Percentiles rank a stretch among this genome's conserved stretches.
These are phyloP conservation scores for Prietella phreatophila DNA, from an alignment of 2,113 vertebrate species.

Conservation along the genomic window DNA sequence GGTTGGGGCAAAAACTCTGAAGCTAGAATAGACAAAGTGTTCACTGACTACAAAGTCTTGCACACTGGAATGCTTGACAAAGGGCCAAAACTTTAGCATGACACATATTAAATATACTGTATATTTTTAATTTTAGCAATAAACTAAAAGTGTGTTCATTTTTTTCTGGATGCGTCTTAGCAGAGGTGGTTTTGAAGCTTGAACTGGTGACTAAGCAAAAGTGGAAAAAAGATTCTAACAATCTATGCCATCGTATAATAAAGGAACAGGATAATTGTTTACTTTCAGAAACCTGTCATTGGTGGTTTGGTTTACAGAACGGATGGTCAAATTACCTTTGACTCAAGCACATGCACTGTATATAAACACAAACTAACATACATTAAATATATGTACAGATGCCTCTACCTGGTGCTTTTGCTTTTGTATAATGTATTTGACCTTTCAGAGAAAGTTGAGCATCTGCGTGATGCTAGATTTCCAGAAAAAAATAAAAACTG, in stretches of 20 bases:
- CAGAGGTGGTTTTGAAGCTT: background rate
- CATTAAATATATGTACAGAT: background rate
- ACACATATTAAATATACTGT: background rate
- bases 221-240: background rate
- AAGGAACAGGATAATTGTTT: background rate
- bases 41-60: background rate
- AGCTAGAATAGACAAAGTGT: background rate
- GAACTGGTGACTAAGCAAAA: background rate
- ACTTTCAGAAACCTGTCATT: background rate
- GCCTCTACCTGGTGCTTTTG: background rate
- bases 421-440: conserved; percentile 13
- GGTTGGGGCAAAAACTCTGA: background rate
- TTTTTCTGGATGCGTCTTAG: background rate
- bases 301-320: background rate
- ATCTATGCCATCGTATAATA: background rate
- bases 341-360: background rate
- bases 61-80: background rate
- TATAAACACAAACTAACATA: background rate
- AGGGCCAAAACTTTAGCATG: background rate
- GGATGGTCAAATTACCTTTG: background rate
- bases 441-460: background rate
- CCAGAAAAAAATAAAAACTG: background rate
- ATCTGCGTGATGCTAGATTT: background rate
- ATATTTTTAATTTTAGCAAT: background rate
- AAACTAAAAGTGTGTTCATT: background rate